These are phyloP conservation scores for Scolopax rusticola DNA, from an alignment of 2,797 vertebrate species.

Conservation along the genomic window DNA sequence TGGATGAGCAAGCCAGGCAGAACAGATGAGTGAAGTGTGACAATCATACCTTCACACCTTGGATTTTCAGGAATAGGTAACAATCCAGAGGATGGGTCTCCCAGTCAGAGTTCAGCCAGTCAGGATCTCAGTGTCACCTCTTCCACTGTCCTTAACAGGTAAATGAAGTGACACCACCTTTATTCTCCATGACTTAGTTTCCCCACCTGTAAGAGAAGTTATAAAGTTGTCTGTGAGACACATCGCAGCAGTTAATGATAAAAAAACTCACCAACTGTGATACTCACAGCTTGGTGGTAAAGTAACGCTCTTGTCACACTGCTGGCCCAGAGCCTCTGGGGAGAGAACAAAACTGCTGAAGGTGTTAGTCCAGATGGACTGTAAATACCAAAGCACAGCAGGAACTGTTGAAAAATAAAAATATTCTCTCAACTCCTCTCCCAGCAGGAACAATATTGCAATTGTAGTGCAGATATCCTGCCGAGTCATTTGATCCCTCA, in stretches of 20 bases:
- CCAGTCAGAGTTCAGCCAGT: neutral
- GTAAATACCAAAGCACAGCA: slow-evolving; percentile 14
- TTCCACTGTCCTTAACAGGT: neutral
- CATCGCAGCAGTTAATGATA: neutral
- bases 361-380: slow-evolving; percentile 8
- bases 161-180: neutral
- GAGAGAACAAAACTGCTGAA: neutral
- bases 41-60: neutral
- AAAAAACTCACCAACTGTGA: slow-evolving; percentile 11
- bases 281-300: neutral
- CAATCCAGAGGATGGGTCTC: neutral
- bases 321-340: neutral
- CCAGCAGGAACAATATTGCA: slow-evolving; percentile 24
- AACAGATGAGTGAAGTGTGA: neutral
- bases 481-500: neutral
- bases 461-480: slow-evolving; percentile 19
- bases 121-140: neutral
- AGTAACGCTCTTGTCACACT: neutral
- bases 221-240: neutral
- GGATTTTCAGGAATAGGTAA: too few species aligned
- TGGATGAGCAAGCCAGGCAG: neutral
- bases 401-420: slow-evolving; percentile 20
- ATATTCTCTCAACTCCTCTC: slow-evolving; percentile 4
- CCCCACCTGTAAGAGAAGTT: neutral
- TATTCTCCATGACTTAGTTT: neutral